Conservation (phyloP, 2,113 vertebrate species). For the Passer montanus region DNA sequence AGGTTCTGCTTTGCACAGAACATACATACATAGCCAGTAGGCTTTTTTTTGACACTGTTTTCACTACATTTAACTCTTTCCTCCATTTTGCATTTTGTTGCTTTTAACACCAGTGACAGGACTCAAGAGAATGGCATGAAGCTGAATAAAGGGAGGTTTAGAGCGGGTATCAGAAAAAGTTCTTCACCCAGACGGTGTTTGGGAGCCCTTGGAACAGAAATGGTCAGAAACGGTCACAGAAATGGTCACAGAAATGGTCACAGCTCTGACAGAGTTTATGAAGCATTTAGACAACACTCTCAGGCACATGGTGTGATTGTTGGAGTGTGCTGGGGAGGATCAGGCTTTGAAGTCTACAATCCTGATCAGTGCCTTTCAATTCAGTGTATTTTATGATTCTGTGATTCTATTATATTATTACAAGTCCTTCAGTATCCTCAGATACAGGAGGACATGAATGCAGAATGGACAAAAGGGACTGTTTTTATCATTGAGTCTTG, state of each 20-base stretch:
- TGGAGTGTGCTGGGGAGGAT: not conserved
- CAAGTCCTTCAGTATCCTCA: not conserved
- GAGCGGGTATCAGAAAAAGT: not conserved
- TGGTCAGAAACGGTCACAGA: not conserved
- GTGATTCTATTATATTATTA: not conserved
- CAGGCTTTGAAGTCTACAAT: not conserved
- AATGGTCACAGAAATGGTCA: not conserved
- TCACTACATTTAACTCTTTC: not conserved
- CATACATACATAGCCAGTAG: not conserved
- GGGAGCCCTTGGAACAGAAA: not conserved
- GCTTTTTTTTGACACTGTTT: not conserved
- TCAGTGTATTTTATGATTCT: not conserved
- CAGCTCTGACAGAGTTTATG: not conserved
- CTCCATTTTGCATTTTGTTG: not conserved
- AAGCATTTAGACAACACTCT: not conserved
- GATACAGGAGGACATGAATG: not conserved
- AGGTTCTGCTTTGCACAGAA: not conserved
- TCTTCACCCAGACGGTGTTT: not conserved
- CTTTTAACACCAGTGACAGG: not conserved
- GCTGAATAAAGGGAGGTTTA: not conserved
- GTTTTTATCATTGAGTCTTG: not conserved
- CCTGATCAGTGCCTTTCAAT: not conserved
- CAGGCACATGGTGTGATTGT: not conserved
- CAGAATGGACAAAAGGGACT: not conserved
- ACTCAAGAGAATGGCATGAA: not conserved